Conservation (phyloP, 2,797 vertebrate genomes). For the Trichosurus vulpecula region DNA sequence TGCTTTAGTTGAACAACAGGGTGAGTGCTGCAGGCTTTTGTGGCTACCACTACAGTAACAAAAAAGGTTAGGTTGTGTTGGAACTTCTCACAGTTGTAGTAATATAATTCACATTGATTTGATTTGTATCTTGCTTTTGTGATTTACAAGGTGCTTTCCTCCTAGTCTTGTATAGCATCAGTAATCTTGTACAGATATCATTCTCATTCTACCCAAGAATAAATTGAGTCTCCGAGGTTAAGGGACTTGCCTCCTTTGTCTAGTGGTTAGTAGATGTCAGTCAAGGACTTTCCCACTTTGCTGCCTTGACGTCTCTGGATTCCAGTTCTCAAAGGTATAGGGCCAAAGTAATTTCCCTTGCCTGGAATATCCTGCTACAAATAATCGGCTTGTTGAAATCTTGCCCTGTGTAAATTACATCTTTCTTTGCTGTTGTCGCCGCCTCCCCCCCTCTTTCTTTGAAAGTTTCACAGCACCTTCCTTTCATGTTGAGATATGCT, state of each 20-base stretch:
- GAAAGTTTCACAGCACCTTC: not conserved
- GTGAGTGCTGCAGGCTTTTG: not conserved
- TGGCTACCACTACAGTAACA: not conserved
- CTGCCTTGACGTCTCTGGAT: not conserved
- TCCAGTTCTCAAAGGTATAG: not conserved
- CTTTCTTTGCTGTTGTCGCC: not conserved
- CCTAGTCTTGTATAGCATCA: not conserved
- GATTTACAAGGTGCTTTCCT: not conserved
- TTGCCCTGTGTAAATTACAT: not conserved
- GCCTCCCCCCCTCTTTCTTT: no score
- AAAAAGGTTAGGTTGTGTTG: not conserved
- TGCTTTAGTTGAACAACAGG: not conserved
- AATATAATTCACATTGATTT: no score
- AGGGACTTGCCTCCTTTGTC: not conserved
- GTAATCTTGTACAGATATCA: not conserved
- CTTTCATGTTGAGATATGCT: not conserved
- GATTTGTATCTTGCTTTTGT: not conserved
- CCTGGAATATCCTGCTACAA: not conserved
- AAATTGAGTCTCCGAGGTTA: not conserved
- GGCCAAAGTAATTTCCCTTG: not conserved
- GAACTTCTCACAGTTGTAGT: not conserved
- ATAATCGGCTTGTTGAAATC: not conserved
- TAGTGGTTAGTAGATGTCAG: not conserved
- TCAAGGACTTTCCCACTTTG: not conserved
- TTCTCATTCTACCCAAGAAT: not conserved